These are phyloP conservation scores for Neocrepidodera transversa DNA, from an alignment of 2,888 invertebrate species.

Conservation along the genomic window DNA sequence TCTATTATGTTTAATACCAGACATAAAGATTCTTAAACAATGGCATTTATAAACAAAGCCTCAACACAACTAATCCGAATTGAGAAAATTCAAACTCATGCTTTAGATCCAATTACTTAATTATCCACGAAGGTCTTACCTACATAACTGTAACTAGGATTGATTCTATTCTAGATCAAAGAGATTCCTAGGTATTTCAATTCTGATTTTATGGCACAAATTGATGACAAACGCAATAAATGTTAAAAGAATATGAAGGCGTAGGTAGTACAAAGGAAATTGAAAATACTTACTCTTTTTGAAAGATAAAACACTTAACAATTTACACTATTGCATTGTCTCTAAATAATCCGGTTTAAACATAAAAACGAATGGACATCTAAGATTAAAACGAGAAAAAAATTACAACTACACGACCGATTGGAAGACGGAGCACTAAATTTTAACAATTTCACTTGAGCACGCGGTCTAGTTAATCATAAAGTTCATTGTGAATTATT, in stretches of 20 bases:
- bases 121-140: background rate
- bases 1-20: background rate
- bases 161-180: background rate
- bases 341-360: constrained; percentile 4
- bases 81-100: background rate
- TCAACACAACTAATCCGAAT: background rate
- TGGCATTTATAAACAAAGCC: constrained; percentile 14
- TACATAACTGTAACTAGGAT: background rate
- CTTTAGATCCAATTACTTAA: constrained; percentile 10
- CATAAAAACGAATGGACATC: constrained; percentile 18
- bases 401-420: background rate
- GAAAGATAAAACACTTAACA: background rate
- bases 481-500: background rate
- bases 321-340: constrained; percentile 19
- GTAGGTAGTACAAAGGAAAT: background rate
- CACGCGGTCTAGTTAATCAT: constrained; percentile 1
- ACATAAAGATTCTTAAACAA: constrained; percentile 7
- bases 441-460: background rate
- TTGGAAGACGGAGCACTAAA: background rate
- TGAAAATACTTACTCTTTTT: background rate
- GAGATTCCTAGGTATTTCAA: background rate
- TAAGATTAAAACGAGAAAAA: constrained; percentile 13
- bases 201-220: background rate
- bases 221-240: background rate
- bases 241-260: background rate